phyloP scores from a whole-genome alignment of 2,888 invertebrate genomes.

The Monopis laevigella region DNA sequence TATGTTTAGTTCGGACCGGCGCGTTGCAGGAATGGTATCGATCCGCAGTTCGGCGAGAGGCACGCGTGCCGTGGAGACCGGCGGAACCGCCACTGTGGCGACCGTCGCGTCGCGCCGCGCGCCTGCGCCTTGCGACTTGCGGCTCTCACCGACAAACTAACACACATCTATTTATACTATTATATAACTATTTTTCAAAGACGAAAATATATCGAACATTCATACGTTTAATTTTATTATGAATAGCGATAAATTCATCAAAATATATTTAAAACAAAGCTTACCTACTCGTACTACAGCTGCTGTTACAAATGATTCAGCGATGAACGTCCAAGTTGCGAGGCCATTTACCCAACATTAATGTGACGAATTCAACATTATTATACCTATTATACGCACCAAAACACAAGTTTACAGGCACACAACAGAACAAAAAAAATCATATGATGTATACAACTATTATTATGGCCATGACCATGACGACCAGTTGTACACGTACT shows the following conservation, averaged over 20 bases:
- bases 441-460: neutral
- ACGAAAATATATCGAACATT: neutral
- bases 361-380: neutral
- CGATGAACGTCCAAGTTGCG: conserved; percentile 2
- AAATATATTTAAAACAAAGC: neutral
- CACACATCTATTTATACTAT: neutral
- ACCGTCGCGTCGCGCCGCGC: conserved; percentile 32
- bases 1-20: conserved; percentile 41
- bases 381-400: conserved; percentile 1
- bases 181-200: neutral
- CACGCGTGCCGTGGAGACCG: conserved; percentile 58
- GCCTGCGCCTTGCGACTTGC: conserved; percentile 33
- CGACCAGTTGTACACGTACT: too few species aligned
- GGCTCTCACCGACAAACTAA: conserved; percentile 3
- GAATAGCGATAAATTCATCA: neutral
- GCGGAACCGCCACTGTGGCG: conserved; percentile 51
- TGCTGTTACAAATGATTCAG: too few species aligned
- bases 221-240: neutral
- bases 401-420: conserved; percentile 2
- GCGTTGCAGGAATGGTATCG: conserved; percentile 32
- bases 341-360: conserved; percentile 9
- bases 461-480: conserved; percentile 4
- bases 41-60: conserved; percentile 28
- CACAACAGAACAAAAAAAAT: neutral
- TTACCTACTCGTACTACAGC: too few species aligned